Evolutionary conservation across 2,888 invertebrate species (phyloP), one percentile per base, ranked within the genome.

Genomic region (Diplolepis rosae): DNA sequence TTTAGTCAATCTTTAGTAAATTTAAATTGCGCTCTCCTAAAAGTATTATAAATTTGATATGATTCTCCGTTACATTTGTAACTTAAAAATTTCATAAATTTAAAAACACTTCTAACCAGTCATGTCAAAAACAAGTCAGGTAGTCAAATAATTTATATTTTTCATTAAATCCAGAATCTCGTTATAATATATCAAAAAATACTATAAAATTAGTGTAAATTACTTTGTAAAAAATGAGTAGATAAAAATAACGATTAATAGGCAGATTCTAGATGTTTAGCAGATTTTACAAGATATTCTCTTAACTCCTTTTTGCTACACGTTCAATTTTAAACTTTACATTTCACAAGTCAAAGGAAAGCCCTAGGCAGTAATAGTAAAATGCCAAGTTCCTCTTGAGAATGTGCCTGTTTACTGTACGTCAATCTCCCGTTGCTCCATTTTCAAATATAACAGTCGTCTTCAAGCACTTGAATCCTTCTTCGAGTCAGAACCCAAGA

Each of bases 361-460:
- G 39, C 61, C 61, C 24, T n/a, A 61, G 61, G 61, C 39, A 61
- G 27, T 61, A 39, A 27, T 61, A 39, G 24, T 15, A 42, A 39
- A 61, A 61, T 39, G 15, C 61, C 24, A 35, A 61, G 39, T 61
- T 61, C 35, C 61, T 61, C 15, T 24, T 15, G 15, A 39, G n/a
- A 61, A 39, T 61, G n/a, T 24, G 35, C 24, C 7, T 61, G 39
- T 61, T 39, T 39, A 61, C 39, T 61, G 27, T 61, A n/a, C 39
- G 61, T 27, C 39, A 61, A 39, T 61, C 61, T 61, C 9, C 11
- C 61, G 24, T 61, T 61, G 61, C 61, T 61, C 61, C 35, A 13
- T 35, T 39, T 61, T 39, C 35, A 24, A 61, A 61, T 61, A 61
- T 61, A 61, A 61, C 35, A 61, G 27, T 61, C 39, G 39, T 61